phyloP scores from a whole-genome alignment of 2,888 invertebrate genomes.

The Clitarchus hookeri region DNA sequence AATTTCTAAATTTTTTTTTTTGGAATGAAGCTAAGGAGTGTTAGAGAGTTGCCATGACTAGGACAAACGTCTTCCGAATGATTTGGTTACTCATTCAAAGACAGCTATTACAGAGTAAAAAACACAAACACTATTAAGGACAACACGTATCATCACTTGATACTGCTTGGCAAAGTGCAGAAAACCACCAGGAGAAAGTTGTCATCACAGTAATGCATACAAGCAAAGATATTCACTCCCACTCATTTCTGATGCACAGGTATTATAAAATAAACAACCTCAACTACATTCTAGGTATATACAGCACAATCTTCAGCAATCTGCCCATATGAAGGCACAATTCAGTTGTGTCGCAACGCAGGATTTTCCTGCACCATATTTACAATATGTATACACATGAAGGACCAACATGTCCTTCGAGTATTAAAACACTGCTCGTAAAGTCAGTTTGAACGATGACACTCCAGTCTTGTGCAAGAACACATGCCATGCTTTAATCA shows the following conservation, averaged over 20 bases:
- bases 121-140: background rate
- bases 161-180: background rate
- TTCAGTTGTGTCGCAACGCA: slow-evolving; percentile 4
- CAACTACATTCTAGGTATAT: background rate
- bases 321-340: slow-evolving; percentile 33
- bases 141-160: background rate
- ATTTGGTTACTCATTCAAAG: background rate
- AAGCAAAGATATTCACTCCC: slow-evolving; percentile 1
- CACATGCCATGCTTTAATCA: background rate
- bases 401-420: background rate
- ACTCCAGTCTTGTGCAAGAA: background rate
- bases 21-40: background rate
- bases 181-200: background rate
- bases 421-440: background rate
- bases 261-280: slow-evolving; percentile 23
- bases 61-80: background rate
- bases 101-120: background rate
- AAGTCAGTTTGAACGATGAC: background rate
- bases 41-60: background rate
- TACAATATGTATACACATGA: slow-evolving; percentile 23
- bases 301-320: slow-evolving; percentile 28
- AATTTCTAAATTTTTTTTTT: background rate
- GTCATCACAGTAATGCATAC: slow-evolving; percentile 1
- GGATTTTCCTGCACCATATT: background rate
- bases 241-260: background rate